Conservation (phyloP, 2,113 vertebrate species). For the Acrocephalus arundinaceus region DNA sequence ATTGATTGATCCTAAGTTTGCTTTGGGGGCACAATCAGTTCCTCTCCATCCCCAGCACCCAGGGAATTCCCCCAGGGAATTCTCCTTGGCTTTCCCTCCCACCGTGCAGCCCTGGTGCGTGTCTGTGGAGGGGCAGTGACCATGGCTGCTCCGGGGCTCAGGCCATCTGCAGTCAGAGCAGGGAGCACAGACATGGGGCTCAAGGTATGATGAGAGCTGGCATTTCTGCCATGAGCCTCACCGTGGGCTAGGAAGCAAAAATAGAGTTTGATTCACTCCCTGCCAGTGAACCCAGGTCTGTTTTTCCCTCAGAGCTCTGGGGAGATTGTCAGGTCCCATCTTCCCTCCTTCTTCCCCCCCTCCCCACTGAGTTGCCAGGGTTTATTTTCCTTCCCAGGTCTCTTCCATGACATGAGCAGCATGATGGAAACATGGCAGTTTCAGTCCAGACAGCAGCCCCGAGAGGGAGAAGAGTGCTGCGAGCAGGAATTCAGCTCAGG, state of each 20-base stretch:
- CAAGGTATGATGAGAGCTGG: slow-evolving; percentile 55
- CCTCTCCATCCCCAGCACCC: neutral
- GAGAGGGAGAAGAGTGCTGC: neutral
- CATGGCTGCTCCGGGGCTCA: neutral
- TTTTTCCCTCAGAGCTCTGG: slow-evolving; percentile 43
- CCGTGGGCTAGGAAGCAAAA: slow-evolving; percentile 52
- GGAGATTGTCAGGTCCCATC: slow-evolving; percentile 62
- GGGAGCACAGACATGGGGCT: neutral
- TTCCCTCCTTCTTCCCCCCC: neutral
- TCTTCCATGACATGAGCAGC: slow-evolving; percentile 1
- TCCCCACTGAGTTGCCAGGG: neutral
- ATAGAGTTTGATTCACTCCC: slow-evolving; percentile 49
- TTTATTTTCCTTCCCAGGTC: slow-evolving; percentile 31
- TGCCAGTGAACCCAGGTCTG: slow-evolving; percentile 42
- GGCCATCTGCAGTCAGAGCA: neutral
- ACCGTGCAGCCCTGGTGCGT: rapidly evolving
- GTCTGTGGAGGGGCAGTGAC: rapidly evolving
- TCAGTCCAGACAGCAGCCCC: neutral
- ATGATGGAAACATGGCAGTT: slow-evolving; percentile 35
- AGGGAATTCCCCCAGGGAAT: rapidly evolving
- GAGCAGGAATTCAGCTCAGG: slow-evolving; percentile 14
- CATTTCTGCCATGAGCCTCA: slow-evolving; percentile 39
- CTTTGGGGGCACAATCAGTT: neutral
- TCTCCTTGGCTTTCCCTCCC: neutral
- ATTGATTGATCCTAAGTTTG: neutral